A percentile compares a stretch with the other conserved stretches of the same genome.
These are phyloP conservation scores for Psephotus haematonotus DNA, from an alignment of 2,113 vertebrate genomes.

Conservation along the genomic window DNA sequence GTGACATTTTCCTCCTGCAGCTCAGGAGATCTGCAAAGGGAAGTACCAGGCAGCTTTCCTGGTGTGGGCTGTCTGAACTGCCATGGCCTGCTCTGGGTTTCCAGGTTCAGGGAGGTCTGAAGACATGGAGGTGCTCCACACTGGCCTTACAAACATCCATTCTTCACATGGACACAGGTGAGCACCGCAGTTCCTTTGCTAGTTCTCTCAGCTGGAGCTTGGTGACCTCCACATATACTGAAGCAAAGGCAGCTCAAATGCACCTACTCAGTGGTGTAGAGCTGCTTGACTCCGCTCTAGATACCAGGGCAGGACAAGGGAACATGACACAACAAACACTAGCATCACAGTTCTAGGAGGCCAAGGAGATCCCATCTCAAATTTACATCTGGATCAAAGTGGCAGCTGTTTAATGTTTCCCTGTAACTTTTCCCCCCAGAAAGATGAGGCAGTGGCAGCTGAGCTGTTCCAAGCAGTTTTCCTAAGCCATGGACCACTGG, in stretches of 20 bases:
- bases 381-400: neutral
- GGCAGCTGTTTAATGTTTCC: neutral
- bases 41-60: neutral
- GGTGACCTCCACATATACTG: neutral
- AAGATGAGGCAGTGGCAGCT: neutral
- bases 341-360: neutral
- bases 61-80: neutral
- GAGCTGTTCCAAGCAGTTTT: neutral
- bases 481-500: neutral
- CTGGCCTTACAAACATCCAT: neutral
- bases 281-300: neutral
- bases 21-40: neutral
- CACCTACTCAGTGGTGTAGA: neutral
- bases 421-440: neutral
- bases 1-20: slow-evolving; percentile 21
- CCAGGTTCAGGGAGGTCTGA: neutral
- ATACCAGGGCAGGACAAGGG: neutral
- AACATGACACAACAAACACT: neutral
- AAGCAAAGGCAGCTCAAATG: neutral
- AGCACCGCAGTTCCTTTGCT: neutral
- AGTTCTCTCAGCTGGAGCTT: neutral
- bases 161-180: rapidly evolving
- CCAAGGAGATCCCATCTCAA: neutral
- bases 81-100: neutral
- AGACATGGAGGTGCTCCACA: neutral